Conservation (phyloP, 2,888 invertebrate species). For the Gerosis bhagava region DNA sequence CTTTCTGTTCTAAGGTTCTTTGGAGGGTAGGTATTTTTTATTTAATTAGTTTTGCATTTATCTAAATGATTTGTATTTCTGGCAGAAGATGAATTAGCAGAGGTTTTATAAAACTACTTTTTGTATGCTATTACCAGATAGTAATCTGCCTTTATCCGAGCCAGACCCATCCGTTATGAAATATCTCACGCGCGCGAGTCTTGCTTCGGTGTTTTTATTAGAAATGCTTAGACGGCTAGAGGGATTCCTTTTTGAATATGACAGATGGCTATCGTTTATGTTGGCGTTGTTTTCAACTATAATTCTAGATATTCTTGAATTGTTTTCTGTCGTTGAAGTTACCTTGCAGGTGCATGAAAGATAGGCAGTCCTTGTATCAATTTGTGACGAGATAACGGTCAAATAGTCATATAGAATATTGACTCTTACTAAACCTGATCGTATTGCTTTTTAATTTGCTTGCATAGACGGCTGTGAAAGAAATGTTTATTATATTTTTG, state of each 20-base stretch:
- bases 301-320: background rate
- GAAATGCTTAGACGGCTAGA: conserved; percentile 18
- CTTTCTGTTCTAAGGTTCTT: no score
- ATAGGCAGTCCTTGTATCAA: no score
- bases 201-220: conserved; percentile 21
- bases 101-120: conserved; percentile 40
- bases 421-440: no score
- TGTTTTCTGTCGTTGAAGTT: no score
- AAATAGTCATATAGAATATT: no score
- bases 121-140: conserved; percentile 30
- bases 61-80: no score
- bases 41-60: conserved; percentile 44
- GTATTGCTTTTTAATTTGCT: no score
- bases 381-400: no score
- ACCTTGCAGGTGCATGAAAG: no score
- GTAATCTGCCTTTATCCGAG: conserved; percentile 2
- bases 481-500: no score
- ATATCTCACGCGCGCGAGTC: conserved; percentile 41
- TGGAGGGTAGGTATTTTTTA: conserved; percentile 42
- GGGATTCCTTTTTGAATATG: conserved; percentile 55
- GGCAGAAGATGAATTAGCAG: no score
- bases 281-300: background rate
- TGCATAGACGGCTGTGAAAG: no score
- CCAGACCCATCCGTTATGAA: conserved; percentile 40
- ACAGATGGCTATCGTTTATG: conserved; percentile 44